A percentile compares a stretch with the other conserved stretches of the same genome.
phyloP scores from a whole-genome alignment of 2,113 vertebrate genomes.

The Panthera uncia region DNA sequence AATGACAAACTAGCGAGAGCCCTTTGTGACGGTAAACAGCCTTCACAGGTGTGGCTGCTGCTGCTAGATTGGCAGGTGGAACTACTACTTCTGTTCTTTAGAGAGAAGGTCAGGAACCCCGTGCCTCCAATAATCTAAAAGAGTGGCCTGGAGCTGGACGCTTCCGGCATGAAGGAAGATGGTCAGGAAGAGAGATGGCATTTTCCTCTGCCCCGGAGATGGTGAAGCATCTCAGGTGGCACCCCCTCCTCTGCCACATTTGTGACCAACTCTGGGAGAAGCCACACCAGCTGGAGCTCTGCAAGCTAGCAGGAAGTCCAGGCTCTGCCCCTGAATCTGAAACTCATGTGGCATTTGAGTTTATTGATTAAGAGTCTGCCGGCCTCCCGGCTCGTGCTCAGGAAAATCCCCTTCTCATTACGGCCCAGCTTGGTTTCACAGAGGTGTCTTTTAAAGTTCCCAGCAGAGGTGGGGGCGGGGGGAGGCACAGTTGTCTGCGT shows the following conservation, averaged over 20 bases:
- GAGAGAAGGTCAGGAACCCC: background rate
- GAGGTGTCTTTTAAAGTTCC: conserved; percentile 23
- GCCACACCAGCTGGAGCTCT: background rate
- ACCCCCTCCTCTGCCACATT: rapidly evolving
- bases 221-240: background rate
- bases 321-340: background rate
- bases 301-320: background rate
- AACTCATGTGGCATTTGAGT: background rate
- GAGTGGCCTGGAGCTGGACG: background rate
- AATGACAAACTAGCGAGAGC: background rate
- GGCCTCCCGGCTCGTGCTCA: background rate
- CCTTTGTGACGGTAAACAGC: background rate
- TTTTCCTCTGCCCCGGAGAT: background rate
- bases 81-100: background rate
- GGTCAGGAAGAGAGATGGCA: rapidly evolving
- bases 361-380: background rate
- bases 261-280: background rate
- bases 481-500: background rate
- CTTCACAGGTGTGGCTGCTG: background rate
- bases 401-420: background rate
- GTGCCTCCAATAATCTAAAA: background rate
- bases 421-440: background rate
- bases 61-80: rapidly evolving
- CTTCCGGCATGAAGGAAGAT: background rate
- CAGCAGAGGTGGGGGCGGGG: background rate